Evolutionary conservation across 92 coral and sea anemone genomes (phyloP), one percentile per base, ranked within the genome.

Genomic region (Ricordea florida): DNA sequence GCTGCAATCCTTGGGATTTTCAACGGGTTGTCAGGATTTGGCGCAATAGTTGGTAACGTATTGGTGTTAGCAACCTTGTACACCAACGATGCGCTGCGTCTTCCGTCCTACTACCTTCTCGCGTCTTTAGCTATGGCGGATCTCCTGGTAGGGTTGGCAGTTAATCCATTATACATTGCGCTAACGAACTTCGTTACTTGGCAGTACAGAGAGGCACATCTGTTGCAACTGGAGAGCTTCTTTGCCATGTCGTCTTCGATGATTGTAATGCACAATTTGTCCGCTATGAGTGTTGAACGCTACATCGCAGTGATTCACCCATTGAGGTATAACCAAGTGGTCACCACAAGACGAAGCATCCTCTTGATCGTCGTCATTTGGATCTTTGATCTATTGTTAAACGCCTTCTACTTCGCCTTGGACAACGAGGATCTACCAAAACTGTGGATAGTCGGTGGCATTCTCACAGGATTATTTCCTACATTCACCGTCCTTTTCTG

Each of bases 51-150:
- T n/a, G 87, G 87, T 31, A 81, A 81, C 42, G 13, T 51, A 1
- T 30, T 81, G 16, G 87, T 81, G 10, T 30, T 81, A 23, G 27
- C 31, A 13, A 58, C 75, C 16, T 34, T 81, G 15, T 53, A 35
- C 66, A 58, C 44, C 25, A 73, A 61, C 27, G 74, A 30, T n/a
- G 17, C 62, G 3, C 67, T 83, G 10, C 83, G 64, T 0, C 62
- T 63, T 6, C 42, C 71, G 1, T 65, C 77, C 13, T 72, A 90
- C 69, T 72, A 66, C 13, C 74, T 77, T 9, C 59, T 90, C 35
- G 63, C 79, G 0, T 90, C 96, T 1, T 81, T 90, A 18, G 92
- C 96, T 0, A 34, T 62, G 7, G 85, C 87, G 14, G 96, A 90
- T 57, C 63, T 79, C 2, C 14, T 83, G 1, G 92, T 90, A 2